phyloP scores from a whole-genome alignment of 2,113 vertebrate genomes.

The Perccottus glenii region DNA sequence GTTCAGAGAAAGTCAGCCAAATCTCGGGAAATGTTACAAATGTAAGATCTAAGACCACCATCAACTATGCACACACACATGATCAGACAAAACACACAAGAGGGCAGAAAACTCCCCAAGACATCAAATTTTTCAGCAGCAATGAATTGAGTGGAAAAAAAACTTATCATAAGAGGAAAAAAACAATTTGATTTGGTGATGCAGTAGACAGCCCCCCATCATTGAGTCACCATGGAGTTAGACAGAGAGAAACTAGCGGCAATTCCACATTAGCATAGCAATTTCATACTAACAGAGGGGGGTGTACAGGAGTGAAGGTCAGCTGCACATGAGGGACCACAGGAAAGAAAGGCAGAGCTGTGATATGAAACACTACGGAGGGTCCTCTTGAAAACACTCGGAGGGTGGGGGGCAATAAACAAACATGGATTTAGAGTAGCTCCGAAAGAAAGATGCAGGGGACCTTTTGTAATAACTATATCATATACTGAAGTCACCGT shows the following conservation, averaged over 20 bases:
- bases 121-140: slow-evolving; percentile 23
- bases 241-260: slow-evolving; percentile 52
- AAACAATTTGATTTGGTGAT: slow-evolving; percentile 55
- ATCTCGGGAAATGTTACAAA: slow-evolving; percentile 37
- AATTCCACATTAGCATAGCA: slow-evolving; percentile 62
- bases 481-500: slow-evolving; percentile 3
- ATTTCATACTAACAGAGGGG: slow-evolving; percentile 47
- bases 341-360: slow-evolving; percentile 5
- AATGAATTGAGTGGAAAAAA: slow-evolving; percentile 18
- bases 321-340: slow-evolving; percentile 45
- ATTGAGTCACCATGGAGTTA: slow-evolving; percentile 38
- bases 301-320: slow-evolving; percentile 53
- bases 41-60: slow-evolving; percentile 16
- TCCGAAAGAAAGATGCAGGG: slow-evolving; percentile 76
- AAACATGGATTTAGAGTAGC: slow-evolving; percentile 67
- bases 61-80: slow-evolving; percentile 16
- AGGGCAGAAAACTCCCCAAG: slow-evolving; percentile 39
- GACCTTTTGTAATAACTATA: slow-evolving; percentile 59
- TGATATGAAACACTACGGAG: slow-evolving; percentile 12
- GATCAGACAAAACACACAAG: slow-evolving; percentile 45
- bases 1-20: slow-evolving; percentile 52
- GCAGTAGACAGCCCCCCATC: slow-evolving; percentile 9
- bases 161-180: slow-evolving; percentile 14
- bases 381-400: slow-evolving; percentile 31
- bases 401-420: slow-evolving; percentile 19